Base-by-base conservation (phyloP, 2,113 vertebrate species). In the Coreoperca whiteheadi region DNA sequence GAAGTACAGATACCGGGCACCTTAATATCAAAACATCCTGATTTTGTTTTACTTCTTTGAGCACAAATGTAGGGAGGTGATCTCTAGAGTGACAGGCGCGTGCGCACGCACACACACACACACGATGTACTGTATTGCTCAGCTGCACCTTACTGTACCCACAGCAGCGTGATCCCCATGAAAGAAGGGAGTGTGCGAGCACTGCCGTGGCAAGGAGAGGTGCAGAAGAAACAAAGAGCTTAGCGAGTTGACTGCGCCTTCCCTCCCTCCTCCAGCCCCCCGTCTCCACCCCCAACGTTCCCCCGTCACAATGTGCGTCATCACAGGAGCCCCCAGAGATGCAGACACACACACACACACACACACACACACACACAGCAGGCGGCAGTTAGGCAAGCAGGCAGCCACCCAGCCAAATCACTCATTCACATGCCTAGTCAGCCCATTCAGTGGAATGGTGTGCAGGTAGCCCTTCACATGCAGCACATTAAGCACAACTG, bases 251-350 rank as follows among this genome's bases (percentile, higher is more conserved):
- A 75, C 91, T 85, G 87, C 68, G 10, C 84, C 88, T 54, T 82
- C 66, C 77, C 82, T 72, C 77, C 76, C 74, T 81, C 64, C 88
- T 73, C 18, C 69, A 51, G 68, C 77, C 72, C 6, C 54, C 74
- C 28, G 59, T 87, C 87, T 88, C 85, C 87, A 67, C 84, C 87
- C 85, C 82, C 86, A 88, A 81, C 92, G 88, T 90, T 92, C 91
- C 91, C 81, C 87, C 93, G 91, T 93, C 93, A 93, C 91, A 25
- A 91, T 73, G 93, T 94, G 94, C 93, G 94, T 93, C 94, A 94
- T 94, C 82, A 50, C 86, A 79, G 93, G 93, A 94, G 94, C 94
- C 94, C 93, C 93, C 86, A 92, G 91, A 94, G 91, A 94, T 87
- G 46, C 57, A 51, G 65, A 30, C 59, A 61, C 50, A 48, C 78